These are phyloP conservation scores for Sardinella longiceps DNA, from an alignment of 2,797 vertebrate genomes.

Conservation along the genomic window DNA sequence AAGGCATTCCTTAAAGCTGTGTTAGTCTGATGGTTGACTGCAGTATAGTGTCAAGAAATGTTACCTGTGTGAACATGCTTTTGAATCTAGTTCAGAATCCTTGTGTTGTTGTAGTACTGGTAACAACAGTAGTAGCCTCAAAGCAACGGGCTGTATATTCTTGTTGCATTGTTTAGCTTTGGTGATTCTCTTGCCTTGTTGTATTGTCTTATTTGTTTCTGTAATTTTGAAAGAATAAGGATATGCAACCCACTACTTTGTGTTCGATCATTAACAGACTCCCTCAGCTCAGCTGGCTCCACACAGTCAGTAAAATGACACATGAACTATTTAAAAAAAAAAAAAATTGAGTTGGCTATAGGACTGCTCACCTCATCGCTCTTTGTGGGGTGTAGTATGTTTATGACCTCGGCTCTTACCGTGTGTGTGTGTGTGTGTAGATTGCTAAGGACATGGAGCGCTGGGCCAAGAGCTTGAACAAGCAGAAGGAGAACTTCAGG, in stretches of 20 bases:
- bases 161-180: too few relatives aligned
- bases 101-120: too few relatives aligned
- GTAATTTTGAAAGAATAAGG: neutral
- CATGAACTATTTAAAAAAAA: neutral
- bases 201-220: too few relatives aligned
- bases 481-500: conserved; percentile 97
- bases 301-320: neutral
- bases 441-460: conserved; percentile 99
- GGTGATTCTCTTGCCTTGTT: too few relatives aligned
- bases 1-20: neutral
- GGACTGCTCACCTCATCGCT: neutral
- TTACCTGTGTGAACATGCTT: neutral
- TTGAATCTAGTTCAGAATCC: too few relatives aligned
- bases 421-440: conserved; percentile 60
- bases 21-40: neutral
- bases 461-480: conserved; percentile 99
- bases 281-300: neutral
- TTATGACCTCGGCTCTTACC: neutral
- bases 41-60: neutral
- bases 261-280: neutral
- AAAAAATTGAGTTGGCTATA: neutral
- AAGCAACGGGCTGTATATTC: too few relatives aligned
- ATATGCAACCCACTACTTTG: too few relatives aligned
- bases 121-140: too few relatives aligned
- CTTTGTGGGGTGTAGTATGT: neutral